A percentile compares a stretch with the other conserved stretches of the same genome.
Evolutionary conservation across 2,888 invertebrate genomes (phyloP).

Genomic region (Clitarchus hookeri): DNA sequence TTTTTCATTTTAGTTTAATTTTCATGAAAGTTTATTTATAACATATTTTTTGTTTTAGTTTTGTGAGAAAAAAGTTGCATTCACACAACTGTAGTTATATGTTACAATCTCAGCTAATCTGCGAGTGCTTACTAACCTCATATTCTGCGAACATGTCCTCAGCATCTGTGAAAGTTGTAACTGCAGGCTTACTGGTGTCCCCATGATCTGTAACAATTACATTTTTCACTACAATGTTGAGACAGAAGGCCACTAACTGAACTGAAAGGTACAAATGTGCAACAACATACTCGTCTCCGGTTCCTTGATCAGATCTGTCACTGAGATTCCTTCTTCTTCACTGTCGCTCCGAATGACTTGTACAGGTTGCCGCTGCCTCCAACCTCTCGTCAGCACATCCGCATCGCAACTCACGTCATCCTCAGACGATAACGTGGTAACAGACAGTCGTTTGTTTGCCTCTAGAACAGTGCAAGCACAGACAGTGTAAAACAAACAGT

Average conservation of each 20-base stretch:
- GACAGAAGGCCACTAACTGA: neutral
- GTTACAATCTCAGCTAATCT: neutral
- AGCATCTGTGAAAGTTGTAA: neutral
- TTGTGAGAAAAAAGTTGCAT: too few relatives aligned
- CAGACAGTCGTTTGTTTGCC: neutral
- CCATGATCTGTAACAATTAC: neutral
- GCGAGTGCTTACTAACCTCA: neutral
- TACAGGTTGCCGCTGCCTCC: neutral
- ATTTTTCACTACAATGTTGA: neutral
- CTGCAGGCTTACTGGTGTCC: neutral
- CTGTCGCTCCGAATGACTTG: neutral
- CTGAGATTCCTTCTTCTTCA: neutral
- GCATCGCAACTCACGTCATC: neutral
- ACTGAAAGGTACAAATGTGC: neutral
- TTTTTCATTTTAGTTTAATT: too few relatives aligned
- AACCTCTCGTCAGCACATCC: neutral
- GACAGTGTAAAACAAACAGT: too few relatives aligned
- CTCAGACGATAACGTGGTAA: neutral
- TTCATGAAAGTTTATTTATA: too few relatives aligned
- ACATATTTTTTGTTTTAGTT: too few relatives aligned
- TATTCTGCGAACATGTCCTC: slow-evolving; percentile 21
- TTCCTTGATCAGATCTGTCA: neutral
- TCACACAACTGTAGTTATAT: too few relatives aligned
- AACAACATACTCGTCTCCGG: neutral
- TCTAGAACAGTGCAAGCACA: neutral